phyloP scores from a whole-genome alignment of 2,113 vertebrate species.

The Phrynosoma blainvillii region DNA sequence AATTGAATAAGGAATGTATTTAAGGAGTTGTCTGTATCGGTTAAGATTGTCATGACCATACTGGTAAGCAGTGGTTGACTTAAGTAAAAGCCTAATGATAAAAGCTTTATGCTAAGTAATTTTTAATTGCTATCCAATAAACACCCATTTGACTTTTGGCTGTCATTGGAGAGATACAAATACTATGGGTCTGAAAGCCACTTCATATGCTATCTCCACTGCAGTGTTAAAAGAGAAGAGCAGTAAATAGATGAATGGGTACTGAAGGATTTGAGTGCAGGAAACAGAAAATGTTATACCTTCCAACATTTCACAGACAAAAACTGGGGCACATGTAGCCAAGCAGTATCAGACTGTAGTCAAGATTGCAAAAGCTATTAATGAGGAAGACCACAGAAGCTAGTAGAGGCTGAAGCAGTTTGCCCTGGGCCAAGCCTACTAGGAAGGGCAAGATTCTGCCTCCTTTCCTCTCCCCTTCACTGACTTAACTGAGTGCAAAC shows the following conservation, averaged over 20 bases:
- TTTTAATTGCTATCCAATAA: slow-evolving; percentile 28
- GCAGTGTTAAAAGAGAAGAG: neutral
- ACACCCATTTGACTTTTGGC: neutral
- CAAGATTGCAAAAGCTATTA: too few species aligned
- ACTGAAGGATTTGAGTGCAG: neutral
- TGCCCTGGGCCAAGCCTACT: too few species aligned
- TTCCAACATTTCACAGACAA: too few species aligned
- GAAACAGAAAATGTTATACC: neutral
- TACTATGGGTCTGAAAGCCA: neutral
- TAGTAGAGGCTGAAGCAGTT: too few species aligned
- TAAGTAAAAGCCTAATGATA: slow-evolving; percentile 7
- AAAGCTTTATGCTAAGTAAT: neutral
- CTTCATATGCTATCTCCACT: neutral
- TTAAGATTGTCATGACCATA: slow-evolving; percentile 51
- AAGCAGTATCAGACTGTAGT: too few species aligned
- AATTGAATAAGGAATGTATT: slow-evolving; percentile 35
- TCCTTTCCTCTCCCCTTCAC: neutral
- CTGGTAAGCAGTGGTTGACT: slow-evolving; percentile 7
- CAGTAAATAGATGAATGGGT: neutral
- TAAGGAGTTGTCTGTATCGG: slow-evolving; percentile 43
- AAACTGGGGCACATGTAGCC: too few species aligned
- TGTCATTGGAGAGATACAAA: neutral
- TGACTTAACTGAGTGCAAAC: neutral
- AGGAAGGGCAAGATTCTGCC: neutral
- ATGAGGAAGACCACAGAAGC: too few species aligned